Conservation (phyloP, 2,797 vertebrate genomes). For the Euthynnus affinis region DNA sequence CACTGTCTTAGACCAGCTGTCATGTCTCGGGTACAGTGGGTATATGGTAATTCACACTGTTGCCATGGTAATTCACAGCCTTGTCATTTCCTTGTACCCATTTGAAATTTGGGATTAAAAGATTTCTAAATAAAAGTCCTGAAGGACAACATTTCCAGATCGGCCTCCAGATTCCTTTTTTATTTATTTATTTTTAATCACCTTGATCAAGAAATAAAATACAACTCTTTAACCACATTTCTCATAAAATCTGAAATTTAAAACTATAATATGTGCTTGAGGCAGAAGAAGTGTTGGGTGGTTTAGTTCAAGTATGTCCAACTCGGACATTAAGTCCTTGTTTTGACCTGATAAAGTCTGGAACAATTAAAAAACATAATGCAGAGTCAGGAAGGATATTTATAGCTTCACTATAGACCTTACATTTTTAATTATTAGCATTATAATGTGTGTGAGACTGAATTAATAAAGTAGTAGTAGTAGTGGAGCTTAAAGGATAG, state of each 20-base stretch:
- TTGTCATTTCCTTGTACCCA: constrained; percentile 78
- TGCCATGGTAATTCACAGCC: constrained; percentile 79
- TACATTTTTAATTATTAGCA: no score
- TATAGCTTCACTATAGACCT: no score
- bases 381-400: no score
- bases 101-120: constrained; percentile 69
- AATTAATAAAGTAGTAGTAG: no score
- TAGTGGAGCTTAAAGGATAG: no score
- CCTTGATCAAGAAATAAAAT: neutral
- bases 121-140: constrained; percentile 84
- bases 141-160: constrained; percentile 59
- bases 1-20: constrained; percentile 36
- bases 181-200: neutral
- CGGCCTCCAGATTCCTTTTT: constrained; percentile 36
- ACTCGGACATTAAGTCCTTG: no score
- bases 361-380: no score
- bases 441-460: no score
- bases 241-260: neutral
- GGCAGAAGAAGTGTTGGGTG: no score
- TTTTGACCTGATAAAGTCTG: no score
- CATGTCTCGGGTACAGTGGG: constrained; percentile 55
- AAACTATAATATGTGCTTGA: no score
- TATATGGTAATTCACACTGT: constrained; percentile 72
- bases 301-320: no score
- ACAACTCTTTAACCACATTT: neutral